These are phyloP conservation scores for Mixornis gularis DNA, from an alignment of 2,113 vertebrate genomes.

Conservation along the genomic window DNA sequence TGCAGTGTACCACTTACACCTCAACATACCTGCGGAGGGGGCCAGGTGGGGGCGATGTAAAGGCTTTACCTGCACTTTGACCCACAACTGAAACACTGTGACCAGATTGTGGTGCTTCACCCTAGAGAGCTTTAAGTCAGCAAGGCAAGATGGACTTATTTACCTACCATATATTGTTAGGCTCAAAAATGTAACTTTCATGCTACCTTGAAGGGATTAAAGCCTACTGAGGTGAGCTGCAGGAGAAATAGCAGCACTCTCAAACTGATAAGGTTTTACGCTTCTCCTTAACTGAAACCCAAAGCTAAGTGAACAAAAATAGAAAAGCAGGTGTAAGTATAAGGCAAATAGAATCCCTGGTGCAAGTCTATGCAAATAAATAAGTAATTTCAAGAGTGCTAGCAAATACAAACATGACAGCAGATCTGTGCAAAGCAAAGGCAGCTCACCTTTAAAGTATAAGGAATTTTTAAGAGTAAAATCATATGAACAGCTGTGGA, in stretches of 20 bases:
- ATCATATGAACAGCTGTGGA: not conserved
- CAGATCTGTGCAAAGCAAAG: not conserved
- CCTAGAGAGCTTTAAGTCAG: not conserved
- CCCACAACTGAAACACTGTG: not conserved
- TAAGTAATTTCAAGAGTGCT: not conserved
- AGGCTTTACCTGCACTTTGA: not conserved
- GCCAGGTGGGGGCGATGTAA: no score
- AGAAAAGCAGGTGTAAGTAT: not conserved
- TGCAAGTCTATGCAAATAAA: not conserved
- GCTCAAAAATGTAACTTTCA: not conserved
- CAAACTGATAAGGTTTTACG: not conserved
- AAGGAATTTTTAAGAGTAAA: not conserved
- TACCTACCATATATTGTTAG: not conserved
- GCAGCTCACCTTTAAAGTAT: not conserved
- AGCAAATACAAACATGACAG: fast-evolving
- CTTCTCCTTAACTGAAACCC: not conserved
- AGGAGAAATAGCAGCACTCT: not conserved
- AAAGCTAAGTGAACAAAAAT: not conserved
- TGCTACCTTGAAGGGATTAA: not conserved
- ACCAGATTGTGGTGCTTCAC: fast-evolving
- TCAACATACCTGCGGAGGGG: fast-evolving
- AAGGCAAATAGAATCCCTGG: not conserved
- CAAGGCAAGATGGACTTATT: not conserved
- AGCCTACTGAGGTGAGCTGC: not conserved
- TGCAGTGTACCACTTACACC: no score